Conservation (phyloP, 2,113 vertebrate species). For the Dinomys branickii region DNA sequence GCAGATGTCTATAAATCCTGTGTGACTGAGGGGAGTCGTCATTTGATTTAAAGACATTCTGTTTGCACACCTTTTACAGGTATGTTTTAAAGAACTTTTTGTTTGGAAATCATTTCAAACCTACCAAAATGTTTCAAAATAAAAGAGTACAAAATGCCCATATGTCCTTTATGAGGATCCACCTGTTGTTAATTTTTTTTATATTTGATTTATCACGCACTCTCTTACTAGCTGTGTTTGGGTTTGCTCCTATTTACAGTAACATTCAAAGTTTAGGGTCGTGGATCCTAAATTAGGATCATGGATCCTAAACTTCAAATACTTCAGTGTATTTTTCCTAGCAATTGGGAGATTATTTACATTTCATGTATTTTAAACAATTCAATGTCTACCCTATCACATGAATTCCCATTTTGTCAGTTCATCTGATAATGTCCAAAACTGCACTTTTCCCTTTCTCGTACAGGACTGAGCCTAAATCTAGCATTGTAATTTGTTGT, state of each 20-base stretch:
- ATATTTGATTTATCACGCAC: background rate
- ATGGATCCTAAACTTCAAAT: background rate
- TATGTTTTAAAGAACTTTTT: background rate
- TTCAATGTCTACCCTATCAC: background rate
- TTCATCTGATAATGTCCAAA: background rate
- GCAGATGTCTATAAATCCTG: slow-evolving; percentile 1
- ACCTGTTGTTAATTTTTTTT: slow-evolving; percentile 8
- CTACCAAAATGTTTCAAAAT: slow-evolving; percentile 19
- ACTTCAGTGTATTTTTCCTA: background rate
- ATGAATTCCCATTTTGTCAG: background rate
- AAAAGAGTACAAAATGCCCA: background rate
- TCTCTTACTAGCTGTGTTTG: background rate
- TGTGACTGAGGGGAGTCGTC: background rate
- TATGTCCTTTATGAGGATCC: background rate
- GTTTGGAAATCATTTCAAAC: slow-evolving; percentile 43
- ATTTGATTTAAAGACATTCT: slow-evolving; percentile 27
- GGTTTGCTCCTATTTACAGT: background rate
- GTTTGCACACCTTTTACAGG: slow-evolving; percentile 39
- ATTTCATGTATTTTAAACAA: background rate
- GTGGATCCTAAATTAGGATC: no score
- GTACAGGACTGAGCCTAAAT: background rate
- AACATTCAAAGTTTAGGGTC: background rate
- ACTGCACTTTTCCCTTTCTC: background rate
- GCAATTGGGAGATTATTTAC: background rate
- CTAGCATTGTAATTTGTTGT: background rate